Conservation (phyloP, 1,140 invertebrate genomes). For the Trichonephila inaurata region DNA sequence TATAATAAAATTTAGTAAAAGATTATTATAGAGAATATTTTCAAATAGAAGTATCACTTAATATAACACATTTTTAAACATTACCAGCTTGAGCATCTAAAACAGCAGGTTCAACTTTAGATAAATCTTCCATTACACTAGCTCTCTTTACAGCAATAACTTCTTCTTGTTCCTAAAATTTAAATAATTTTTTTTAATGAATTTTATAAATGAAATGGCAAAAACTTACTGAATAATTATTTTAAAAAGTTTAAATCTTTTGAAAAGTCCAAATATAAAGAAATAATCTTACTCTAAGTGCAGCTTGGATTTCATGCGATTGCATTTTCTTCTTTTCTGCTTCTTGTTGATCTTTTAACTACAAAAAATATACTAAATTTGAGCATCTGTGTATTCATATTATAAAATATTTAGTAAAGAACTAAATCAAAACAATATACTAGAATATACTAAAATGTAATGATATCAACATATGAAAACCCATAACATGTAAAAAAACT, state of each 20-base stretch:
- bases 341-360: constrained; percentile 98
- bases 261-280: background rate
- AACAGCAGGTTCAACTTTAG: constrained; percentile 98
- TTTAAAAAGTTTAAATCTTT: background rate
- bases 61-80: background rate
- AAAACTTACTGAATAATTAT: background rate
- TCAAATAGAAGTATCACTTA: background rate
- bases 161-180: constrained; percentile 88
- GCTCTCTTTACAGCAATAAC: constrained; percentile 95
- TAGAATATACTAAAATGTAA: too few species aligned
- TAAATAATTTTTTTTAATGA: background rate
- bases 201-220: background rate
- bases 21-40: too few species aligned
- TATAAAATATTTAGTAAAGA: too few species aligned
- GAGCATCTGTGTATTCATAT: too few species aligned
- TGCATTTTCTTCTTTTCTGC: constrained; percentile 99
- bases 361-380: background rate
- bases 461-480: too few species aligned
- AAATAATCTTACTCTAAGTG: constrained; percentile 83
- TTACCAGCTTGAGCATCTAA: constrained; percentile 97
- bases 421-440: too few species aligned
- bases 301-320: constrained; percentile 97
- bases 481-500: too few species aligned
- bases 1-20: too few species aligned
- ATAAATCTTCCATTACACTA: constrained; percentile 96